Base-by-base conservation (phyloP, 1,140 invertebrate species). In the Cyrtorhinus lividipennis region DNA sequence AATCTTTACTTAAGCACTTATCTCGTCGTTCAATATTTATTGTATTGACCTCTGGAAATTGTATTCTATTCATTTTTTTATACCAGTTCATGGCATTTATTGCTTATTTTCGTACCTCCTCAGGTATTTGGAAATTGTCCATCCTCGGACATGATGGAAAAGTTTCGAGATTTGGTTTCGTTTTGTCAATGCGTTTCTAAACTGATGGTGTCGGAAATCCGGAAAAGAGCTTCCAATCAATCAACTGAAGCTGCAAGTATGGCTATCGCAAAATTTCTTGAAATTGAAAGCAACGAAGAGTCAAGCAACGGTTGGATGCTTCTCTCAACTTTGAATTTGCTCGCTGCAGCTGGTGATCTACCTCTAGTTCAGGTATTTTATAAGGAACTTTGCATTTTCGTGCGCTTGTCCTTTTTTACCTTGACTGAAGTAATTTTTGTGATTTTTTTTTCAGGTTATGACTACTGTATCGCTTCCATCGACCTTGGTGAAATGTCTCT, bases 281-380 rank as follows among this genome's bases (percentile, higher is more conserved):
- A 97, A 75, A 93, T 95, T 68, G 87, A 90, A 72, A 89, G 88
- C 73, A 88, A 83, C 59, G 87, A 95, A 73, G 92, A 96, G 71
- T 88, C 86, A 5, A 94, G 91, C 68, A 94, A 92, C 76, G 95
- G 95, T n/a, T 98, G 94, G 94, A 94, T 95, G 85, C 75, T 98
- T 53, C 73, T 98, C 13, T 90, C 88, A 13, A 87, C 92, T 27
- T 76, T 97, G n/a, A 97, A 97, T 78, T 76, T 98, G 15, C 79
- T 94, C 59, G 86, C 90, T 62, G 86, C 90, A 62, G 88, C 88
- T 65, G 90, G 90, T 57, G 87, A 91, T 73, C 77, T 83, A 2
- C 81, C 82, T n/a, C 72, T 90, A 20, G 83, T 90, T 69, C 83
- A 84, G 71, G 80, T 81, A 67, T 24, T 56, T 20, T 10, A 5